Conservation (phyloP, 1,140 invertebrate genomes). For the Octopus bimaculoides region DNA sequence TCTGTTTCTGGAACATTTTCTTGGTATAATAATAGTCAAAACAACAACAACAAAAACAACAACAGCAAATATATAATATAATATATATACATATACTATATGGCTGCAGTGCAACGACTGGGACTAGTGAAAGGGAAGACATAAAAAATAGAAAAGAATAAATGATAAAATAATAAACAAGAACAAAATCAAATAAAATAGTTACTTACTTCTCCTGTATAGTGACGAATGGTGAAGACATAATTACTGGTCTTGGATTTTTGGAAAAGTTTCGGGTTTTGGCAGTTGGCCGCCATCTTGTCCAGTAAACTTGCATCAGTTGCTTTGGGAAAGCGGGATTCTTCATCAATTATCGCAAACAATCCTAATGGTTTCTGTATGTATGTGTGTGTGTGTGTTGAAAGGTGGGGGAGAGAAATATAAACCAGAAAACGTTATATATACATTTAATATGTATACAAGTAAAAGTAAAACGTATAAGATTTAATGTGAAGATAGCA, state of each 20-base stretch:
- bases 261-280: constrained; percentile 26
- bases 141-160: not conserved
- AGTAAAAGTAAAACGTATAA: no score
- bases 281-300: constrained; percentile 33
- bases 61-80: no score
- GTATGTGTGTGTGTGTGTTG: no score
- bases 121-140: not conserved
- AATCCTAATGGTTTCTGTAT: constrained; percentile 78
- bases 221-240: constrained; percentile 38
- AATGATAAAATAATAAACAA: not conserved
- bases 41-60: no score
- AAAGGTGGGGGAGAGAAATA: no score
- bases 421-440: no score
- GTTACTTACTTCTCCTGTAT: constrained; percentile 34
- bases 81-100: not conserved
- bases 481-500: no score
- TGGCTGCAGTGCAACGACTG: no score
- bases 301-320: constrained; percentile 40
- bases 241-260: constrained; percentile 36
- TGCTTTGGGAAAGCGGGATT: constrained; percentile 74
- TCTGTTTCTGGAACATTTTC: no score
- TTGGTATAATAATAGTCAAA: no score
- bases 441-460: no score
- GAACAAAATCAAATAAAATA: not conserved
- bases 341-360: constrained; percentile 87